Base-by-base conservation (phyloP, 2,888 invertebrate genomes). In the Clepsis dumicolana region DNA sequence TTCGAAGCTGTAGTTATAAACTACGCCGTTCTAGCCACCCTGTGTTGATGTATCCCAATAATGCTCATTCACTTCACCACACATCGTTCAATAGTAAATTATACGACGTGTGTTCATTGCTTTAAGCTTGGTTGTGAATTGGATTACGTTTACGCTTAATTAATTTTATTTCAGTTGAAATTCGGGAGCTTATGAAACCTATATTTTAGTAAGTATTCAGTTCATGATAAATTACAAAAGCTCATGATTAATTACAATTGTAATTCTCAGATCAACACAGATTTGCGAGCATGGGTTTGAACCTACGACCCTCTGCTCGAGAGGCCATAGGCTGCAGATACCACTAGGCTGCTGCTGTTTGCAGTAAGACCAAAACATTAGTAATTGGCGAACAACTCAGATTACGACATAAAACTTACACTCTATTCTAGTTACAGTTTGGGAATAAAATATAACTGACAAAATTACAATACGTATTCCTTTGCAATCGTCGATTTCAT, bases 81-180 rank as follows among this genome's bases (percentile, higher is more conserved):
- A 25, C 57, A 57, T 38, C 29, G 29, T 24, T 59, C 41, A 50
- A 59, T 8, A 25, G 21, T 14, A 52, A 18, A 52, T 59, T 52
- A 38, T 21, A 52, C 48, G 48, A 18, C 16, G 35, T 41, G 24
- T 32, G 16, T 41, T 59, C 52, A 53, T 32, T 41, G 29, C 44
- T 53, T 24, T 53, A 16, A 32, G 44, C 50, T 53, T 41, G 27
- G 65, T 53, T 32, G 24, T 10, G 44, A 65, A 65, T 65, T 21
- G 29, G 60, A 60, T 65, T 41, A 53, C 16, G 32, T 38, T 60
- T 41, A 4, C 53, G 41, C 24, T 53, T 44, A 65, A 65, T 60
- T 60, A 65, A 60, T 44, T 60, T 60, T 24, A 60, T 41, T 41
- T 21, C 29, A 24, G 53, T 53, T 32, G 44, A 65, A 65, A 65